These are phyloP conservation scores for Blastobasis lacticolella DNA, from an alignment of 2,888 invertebrate genomes.

Conservation along the genomic window DNA sequence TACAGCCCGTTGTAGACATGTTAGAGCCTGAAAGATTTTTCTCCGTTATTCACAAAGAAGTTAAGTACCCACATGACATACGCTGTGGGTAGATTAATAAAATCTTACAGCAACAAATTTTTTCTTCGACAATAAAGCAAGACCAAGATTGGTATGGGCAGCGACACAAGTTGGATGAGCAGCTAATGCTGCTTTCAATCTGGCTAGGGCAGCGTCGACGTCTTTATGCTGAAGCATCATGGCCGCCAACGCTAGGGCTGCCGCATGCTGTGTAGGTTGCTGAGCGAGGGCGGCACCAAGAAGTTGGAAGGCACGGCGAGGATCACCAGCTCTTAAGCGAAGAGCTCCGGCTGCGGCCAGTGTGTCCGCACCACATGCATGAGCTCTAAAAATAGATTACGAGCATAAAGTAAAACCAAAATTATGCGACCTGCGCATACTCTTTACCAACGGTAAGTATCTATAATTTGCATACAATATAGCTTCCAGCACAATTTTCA, in stretches of 20 bases:
- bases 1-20: conserved; percentile 54
- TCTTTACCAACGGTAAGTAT: too few relatives aligned
- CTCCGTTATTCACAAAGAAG: too few relatives aligned
- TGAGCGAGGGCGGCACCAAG: conserved; percentile 68
- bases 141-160: conserved; percentile 54
- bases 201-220: conserved; percentile 58
- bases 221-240: conserved; percentile 70
- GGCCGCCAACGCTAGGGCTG: conserved; percentile 66
- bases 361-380: conserved; percentile 66
- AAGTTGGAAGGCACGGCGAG: conserved; percentile 69
- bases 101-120: conserved; percentile 55
- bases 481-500: too few relatives aligned
- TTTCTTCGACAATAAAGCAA: conserved; percentile 58
- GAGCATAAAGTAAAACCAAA: too few relatives aligned
- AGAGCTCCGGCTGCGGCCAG: conserved; percentile 67
- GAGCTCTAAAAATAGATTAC: conserved; percentile 20
- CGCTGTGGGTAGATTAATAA: neutral
- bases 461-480: too few relatives aligned
- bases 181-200: conserved; percentile 61
- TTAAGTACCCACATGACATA: neutral
- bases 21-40: conserved; percentile 37
- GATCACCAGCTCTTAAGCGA: conserved; percentile 62
- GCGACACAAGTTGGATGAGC: conserved; percentile 62
- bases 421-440: too few relatives aligned
- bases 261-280: conserved; percentile 61